These are phyloP conservation scores for Corythornis vintsioides DNA, from an alignment of 2,113 vertebrate genomes.

Conservation along the genomic window DNA sequence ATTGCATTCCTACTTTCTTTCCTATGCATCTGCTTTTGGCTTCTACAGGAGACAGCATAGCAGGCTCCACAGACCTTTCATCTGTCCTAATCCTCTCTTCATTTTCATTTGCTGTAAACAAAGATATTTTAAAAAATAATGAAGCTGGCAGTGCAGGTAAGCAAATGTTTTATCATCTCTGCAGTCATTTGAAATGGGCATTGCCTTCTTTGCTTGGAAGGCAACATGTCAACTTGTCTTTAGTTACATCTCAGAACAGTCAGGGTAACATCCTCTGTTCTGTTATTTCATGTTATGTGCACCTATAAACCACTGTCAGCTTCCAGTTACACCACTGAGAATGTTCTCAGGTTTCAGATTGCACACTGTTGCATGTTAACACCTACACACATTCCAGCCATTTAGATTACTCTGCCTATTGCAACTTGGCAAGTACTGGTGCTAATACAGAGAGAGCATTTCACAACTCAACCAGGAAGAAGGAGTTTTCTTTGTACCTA, in stretches of 20 bases:
- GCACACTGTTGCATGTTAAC: neutral
- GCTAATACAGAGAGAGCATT: neutral
- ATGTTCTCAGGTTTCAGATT: neutral
- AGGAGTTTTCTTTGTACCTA: neutral
- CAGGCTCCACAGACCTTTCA: neutral
- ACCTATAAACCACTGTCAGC: neutral
- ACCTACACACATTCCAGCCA: neutral
- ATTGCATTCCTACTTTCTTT: neutral
- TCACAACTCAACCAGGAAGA: neutral
- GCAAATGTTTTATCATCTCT: neutral
- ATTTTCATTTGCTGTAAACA: neutral
- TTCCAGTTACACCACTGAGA: neutral
- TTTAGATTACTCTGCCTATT: neutral
- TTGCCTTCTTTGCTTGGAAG: neutral
- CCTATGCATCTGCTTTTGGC: neutral
- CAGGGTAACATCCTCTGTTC: neutral
- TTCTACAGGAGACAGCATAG: neutral
- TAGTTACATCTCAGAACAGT: neutral
- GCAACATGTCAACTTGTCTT: neutral
- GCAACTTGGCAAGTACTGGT: neutral
- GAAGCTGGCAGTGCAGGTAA: neutral
- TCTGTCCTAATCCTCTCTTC: neutral
- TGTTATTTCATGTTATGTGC: neutral
- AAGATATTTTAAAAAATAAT: neutral
- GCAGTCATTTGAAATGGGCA: neutral